Conservation (phyloP, 2,888 invertebrate species). For the Thyatira batis region DNA sequence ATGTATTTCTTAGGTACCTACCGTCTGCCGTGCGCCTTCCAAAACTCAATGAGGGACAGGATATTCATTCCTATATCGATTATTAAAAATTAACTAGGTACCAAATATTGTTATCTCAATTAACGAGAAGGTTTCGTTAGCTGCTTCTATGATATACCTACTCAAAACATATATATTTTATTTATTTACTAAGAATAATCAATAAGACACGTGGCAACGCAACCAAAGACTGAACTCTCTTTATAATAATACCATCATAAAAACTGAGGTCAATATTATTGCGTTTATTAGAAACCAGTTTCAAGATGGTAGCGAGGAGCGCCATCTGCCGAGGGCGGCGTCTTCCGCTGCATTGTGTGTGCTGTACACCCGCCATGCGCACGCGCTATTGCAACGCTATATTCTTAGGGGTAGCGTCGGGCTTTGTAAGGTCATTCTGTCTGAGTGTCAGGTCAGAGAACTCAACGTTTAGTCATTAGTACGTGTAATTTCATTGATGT, state of each 20-base stretch:
- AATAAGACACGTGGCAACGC: constrained; percentile 43
- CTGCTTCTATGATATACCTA: no score
- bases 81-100: no score
- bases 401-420: constrained; percentile 16
- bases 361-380: constrained; percentile 61
- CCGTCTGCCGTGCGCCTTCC: no score
- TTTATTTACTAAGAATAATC: no score
- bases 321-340: constrained; percentile 75
- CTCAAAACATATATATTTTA: no score
- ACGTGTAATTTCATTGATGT: no score
- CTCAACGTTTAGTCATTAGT: constrained; percentile 18
- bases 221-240: constrained; percentile 25
- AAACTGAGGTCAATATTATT: constrained; percentile 67
- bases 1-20: no score
- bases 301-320: constrained; percentile 50
- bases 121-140: no score
- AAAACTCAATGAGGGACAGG: no score
- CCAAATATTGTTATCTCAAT: no score
- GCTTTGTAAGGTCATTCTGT: constrained; percentile 29
- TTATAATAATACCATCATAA: constrained; percentile 37
- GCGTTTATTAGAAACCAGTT: constrained; percentile 56
- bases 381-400: constrained; percentile 63
- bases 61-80: no score
- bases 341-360: constrained; percentile 77
- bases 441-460: constrained; percentile 40